phyloP scores from a whole-genome alignment of 2,113 vertebrate species.

The Pica pica region DNA sequence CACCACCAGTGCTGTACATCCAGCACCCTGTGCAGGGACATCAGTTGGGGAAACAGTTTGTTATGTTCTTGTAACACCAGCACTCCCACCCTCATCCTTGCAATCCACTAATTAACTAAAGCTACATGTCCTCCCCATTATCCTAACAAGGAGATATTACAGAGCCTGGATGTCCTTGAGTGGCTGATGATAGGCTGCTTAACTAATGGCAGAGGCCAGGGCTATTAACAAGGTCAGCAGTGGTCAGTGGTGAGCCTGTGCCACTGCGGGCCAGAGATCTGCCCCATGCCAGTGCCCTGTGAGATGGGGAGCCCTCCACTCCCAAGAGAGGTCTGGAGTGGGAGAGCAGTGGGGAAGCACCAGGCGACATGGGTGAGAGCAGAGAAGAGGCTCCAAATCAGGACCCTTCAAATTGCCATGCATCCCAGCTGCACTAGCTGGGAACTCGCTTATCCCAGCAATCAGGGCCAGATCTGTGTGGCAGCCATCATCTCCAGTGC shows the following conservation, averaged over 20 bases:
- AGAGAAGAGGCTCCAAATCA: neutral
- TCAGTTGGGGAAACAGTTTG: neutral
- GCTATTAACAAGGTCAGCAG: neutral
- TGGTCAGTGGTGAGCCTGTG: neutral
- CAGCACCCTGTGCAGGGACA: slow-evolving; percentile 80
- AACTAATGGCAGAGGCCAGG: neutral
- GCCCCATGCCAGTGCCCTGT: accelerated
- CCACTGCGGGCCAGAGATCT: neutral
- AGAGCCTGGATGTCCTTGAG: neutral
- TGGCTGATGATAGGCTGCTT: neutral
- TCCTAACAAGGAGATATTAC: neutral
- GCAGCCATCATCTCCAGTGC: neutral
- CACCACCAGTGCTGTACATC: slow-evolving; percentile 95
- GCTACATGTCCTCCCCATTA: neutral
- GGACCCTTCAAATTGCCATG: neutral
- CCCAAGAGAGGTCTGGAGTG: too few species aligned
- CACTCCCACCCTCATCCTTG: neutral
- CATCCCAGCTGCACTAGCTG: neutral
- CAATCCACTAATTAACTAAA: neutral
- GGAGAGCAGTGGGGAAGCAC: neutral
- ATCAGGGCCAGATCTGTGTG: neutral
- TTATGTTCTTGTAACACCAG: neutral
- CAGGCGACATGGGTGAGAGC: neutral
- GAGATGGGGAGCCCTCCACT: neutral
- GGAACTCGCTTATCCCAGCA: neutral